Conservation (phyloP, 2,888 invertebrate species). For the Folsomia manolachei region DNA sequence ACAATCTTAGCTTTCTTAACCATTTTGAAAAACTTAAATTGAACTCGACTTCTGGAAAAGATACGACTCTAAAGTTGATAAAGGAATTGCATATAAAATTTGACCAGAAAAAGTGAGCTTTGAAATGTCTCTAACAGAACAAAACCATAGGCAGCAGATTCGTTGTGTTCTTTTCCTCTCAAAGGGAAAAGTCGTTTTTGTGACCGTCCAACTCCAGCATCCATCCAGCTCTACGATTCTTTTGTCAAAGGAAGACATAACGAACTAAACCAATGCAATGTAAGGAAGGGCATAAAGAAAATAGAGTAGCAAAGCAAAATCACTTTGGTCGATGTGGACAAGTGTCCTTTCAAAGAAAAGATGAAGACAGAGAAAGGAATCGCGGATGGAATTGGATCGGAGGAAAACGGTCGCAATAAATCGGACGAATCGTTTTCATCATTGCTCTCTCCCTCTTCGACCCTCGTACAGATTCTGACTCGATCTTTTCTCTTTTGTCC, state of each 20-base stretch:
- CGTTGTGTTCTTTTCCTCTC: not conserved
- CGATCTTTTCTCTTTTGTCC: not conserved
- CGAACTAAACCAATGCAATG: not conserved
- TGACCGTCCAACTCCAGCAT: not conserved
- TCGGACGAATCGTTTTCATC: constrained; percentile 19
- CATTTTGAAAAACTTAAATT: too few species aligned
- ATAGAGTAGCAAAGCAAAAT: not conserved
- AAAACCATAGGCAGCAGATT: too few species aligned
- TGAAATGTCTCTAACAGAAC: not conserved
- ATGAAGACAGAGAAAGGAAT: constrained; percentile 9
- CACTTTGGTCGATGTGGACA: not conserved
- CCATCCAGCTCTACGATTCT: not conserved
- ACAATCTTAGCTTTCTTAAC: too few species aligned
- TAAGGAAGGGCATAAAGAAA: not conserved
- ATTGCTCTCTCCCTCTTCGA: not conserved
- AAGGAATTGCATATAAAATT: not conserved
- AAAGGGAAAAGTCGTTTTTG: not conserved
- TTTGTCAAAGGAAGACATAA: constrained; percentile 8
- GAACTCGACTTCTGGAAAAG: too few species aligned
- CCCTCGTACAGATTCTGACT: constrained; percentile 5
- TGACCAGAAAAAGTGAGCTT: not conserved
- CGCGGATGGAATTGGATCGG: constrained; percentile 24
- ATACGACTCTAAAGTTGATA: too few species aligned
- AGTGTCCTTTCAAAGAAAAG: constrained; percentile 5
- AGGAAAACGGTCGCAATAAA: constrained; percentile 32